Evolutionary conservation across 2,113 vertebrate genomes (phyloP).

Genomic region (Heterotilapia buettikoferi): DNA sequence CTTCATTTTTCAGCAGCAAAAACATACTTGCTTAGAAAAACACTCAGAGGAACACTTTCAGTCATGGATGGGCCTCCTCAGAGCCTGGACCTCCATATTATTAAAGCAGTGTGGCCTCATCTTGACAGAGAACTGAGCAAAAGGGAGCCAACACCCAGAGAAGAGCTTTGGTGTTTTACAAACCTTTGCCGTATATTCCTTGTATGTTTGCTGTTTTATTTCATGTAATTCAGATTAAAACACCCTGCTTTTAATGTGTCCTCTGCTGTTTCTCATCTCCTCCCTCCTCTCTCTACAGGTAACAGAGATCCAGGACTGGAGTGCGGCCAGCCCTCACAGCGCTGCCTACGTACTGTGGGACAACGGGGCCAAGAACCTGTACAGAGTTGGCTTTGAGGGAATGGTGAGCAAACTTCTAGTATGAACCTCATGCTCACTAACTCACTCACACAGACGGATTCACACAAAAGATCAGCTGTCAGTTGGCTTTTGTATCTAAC

Average conservation of each 20-base stretch:
- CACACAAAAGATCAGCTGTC: slow-evolving; percentile 56
- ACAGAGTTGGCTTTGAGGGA: slow-evolving; percentile 98
- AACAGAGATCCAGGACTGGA: slow-evolving; percentile 99
- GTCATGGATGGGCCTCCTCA: neutral
- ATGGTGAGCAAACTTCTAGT: slow-evolving; percentile 84
- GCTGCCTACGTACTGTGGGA: slow-evolving; percentile 99
- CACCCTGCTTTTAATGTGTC: neutral
- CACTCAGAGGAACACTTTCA: neutral
- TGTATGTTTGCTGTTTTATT: neutral
- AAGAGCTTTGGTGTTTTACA: neutral
- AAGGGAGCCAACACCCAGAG: neutral
- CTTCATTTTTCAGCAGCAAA: neutral
- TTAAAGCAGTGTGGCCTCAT: neutral
- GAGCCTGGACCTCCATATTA: neutral
- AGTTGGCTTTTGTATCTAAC: slow-evolving; percentile 54
- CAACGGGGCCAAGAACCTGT: slow-evolving; percentile 99
- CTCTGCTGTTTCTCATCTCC: neutral
- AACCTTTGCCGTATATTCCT: neutral
- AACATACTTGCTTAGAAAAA: neutral
- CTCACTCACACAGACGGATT: neutral
- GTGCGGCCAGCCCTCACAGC: slow-evolving; percentile 94
- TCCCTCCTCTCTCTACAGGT: slow-evolving; percentile 72
- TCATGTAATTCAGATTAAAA: neutral
- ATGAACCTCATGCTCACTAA: neutral
- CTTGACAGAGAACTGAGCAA: neutral